These are phyloP conservation scores for Microcebus lehilahytsara DNA, from an alignment of 2,113 vertebrate species.

Conservation along the genomic window DNA sequence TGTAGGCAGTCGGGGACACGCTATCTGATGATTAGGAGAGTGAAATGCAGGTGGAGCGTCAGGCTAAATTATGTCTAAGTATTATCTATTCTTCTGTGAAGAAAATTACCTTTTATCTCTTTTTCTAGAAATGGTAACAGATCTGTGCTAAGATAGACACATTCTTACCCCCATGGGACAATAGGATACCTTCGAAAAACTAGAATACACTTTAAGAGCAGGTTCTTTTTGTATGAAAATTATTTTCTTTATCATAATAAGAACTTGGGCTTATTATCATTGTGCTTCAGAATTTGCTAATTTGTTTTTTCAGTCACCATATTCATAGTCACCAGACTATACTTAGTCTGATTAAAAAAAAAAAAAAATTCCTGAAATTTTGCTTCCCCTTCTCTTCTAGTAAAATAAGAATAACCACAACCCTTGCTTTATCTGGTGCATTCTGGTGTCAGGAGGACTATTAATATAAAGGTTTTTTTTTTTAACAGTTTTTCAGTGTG, in stretches of 20 bases:
- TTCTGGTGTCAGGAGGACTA: background rate
- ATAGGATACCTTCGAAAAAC: background rate
- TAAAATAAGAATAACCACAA: background rate
- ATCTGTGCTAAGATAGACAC: background rate
- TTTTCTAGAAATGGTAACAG: background rate
- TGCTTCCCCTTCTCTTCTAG: background rate
- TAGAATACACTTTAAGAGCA: background rate
- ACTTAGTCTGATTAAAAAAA: background rate
- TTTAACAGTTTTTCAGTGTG: background rate
- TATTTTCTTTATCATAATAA: background rate
- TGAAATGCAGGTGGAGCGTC: background rate
- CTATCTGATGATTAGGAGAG: background rate
- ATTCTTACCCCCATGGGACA: background rate
- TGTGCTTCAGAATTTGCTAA: background rate
- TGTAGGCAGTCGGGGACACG: background rate
- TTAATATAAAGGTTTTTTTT: background rate
- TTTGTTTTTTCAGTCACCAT: background rate
- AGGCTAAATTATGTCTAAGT: background rate
- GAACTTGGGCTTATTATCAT: background rate
- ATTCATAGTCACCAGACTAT: too few species aligned
- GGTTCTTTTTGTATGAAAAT: background rate
- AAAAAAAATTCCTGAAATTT: conserved; percentile 1
- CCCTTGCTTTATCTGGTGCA: background rate
- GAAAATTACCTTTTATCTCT: background rate
- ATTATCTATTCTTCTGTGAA: background rate